These are phyloP conservation scores for Passer domesticus DNA, from an alignment of 2,113 vertebrate genomes.

Conservation along the genomic window DNA sequence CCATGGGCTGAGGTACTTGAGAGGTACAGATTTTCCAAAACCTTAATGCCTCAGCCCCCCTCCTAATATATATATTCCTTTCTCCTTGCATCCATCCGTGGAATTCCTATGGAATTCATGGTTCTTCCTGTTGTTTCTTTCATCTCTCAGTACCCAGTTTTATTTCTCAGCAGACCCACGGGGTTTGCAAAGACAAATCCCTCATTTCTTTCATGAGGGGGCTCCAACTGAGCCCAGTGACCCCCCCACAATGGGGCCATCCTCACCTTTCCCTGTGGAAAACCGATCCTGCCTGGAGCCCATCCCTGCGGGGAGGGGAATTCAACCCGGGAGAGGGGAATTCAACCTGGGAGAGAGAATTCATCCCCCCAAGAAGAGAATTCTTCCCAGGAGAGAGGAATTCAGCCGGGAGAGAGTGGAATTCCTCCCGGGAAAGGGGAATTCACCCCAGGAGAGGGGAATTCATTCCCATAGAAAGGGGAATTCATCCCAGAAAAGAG, in stretches of 20 bases:
- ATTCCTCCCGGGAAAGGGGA: too few species aligned
- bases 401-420: too few species aligned
- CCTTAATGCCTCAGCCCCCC: neutral
- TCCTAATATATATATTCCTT: neutral
- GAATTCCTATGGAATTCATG: neutral
- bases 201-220: neutral
- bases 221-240: accelerated
- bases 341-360: too few species aligned
- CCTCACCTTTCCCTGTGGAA: accelerated
- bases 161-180: neutral
- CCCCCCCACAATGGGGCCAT: accelerated
- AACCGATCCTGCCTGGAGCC: neutral
- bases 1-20: neutral
- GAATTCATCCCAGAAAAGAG: too few species aligned
- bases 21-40: neutral
- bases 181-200: neutral
- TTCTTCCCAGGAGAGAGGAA: too few species aligned
- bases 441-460: too few species aligned
- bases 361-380: too few species aligned
- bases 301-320: neutral
- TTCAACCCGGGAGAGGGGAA: too few species aligned
- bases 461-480: too few species aligned
- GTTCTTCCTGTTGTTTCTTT: neutral
- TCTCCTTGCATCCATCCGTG: neutral
- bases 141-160: neutral